phyloP scores from a whole-genome alignment of 2,797 vertebrate species.

The Sebastes minor region DNA sequence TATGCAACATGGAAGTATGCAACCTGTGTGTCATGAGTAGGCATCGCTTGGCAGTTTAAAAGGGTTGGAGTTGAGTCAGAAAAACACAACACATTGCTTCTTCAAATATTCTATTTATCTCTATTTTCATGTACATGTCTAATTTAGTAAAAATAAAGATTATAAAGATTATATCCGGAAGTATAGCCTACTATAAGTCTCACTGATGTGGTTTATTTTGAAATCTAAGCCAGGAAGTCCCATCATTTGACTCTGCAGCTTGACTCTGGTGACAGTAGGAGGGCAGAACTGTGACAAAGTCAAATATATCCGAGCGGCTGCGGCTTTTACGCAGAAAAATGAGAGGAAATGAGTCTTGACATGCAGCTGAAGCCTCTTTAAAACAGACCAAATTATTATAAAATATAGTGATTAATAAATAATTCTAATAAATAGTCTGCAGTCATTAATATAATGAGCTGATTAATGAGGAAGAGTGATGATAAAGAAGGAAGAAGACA shows the following conservation, averaged over 20 bases:
- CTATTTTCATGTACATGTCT: not conserved
- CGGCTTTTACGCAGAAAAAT: not conserved
- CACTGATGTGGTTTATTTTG: slow-evolving; percentile 35
- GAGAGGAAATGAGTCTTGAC: not conserved
- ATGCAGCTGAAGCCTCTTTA: not conserved
- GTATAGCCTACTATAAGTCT: not conserved
- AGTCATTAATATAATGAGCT: not conserved
- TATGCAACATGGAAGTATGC: not conserved
- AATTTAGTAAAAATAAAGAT: no score
- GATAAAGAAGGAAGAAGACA: slow-evolving; percentile 19
- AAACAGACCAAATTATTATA: not conserved
- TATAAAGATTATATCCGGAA: slow-evolving; percentile 12
- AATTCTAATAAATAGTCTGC: not conserved
- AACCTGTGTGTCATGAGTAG: not conserved
- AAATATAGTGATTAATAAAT: not conserved
- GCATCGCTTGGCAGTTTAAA: not conserved
- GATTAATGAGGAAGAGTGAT: not conserved
- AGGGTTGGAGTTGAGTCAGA: not conserved
- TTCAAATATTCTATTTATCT: not conserved
- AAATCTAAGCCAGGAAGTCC: slow-evolving; percentile 6
- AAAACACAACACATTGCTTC: not conserved
- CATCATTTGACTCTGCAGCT: fast-evolving
- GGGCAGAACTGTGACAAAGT: slow-evolving; percentile 26
- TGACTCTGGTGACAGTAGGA: not conserved
- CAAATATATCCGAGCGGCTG: not conserved